Conservation (phyloP, 1,140 invertebrate species). For the Brachystomella parvula region DNA sequence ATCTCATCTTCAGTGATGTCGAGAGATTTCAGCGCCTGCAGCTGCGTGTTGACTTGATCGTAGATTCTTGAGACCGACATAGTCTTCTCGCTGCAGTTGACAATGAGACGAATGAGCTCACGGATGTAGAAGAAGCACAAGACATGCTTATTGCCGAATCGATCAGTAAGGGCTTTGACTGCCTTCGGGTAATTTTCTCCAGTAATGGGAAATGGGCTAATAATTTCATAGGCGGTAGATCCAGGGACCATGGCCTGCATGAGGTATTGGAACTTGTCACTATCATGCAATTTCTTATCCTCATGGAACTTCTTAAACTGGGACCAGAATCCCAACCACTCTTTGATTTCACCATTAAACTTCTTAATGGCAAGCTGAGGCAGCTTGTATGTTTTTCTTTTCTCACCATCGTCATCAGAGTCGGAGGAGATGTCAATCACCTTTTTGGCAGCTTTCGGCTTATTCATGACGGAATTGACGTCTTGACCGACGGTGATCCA, state of each 20-base stretch:
- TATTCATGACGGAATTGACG: background rate
- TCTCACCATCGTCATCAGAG: background rate
- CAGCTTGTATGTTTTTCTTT: constrained; percentile 25
- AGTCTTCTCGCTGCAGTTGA: background rate
- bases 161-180: constrained; percentile 6
- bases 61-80: background rate
- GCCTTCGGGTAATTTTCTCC: constrained; percentile 25
- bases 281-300: constrained; percentile 36
- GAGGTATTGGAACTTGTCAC: constrained; percentile 41
- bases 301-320: constrained; percentile 42
- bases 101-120: constrained; percentile 10
- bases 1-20: constrained; percentile 41
- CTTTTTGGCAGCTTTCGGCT: background rate
- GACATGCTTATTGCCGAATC: constrained; percentile 11
- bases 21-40: constrained; percentile 13
- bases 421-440: background rate
- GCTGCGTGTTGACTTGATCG: constrained; percentile 11
- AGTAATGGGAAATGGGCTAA: constrained; percentile 12
- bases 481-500: background rate
- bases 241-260: constrained; percentile 8
- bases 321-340: constrained; percentile 43
- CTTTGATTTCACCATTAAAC: constrained; percentile 40
- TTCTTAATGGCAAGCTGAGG: constrained; percentile 40
- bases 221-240: constrained; percentile 13
- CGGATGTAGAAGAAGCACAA: constrained; percentile 16